Evolutionary conservation across 2,888 invertebrate species (phyloP).

Genomic region (Bhutanitis thaidina): DNA sequence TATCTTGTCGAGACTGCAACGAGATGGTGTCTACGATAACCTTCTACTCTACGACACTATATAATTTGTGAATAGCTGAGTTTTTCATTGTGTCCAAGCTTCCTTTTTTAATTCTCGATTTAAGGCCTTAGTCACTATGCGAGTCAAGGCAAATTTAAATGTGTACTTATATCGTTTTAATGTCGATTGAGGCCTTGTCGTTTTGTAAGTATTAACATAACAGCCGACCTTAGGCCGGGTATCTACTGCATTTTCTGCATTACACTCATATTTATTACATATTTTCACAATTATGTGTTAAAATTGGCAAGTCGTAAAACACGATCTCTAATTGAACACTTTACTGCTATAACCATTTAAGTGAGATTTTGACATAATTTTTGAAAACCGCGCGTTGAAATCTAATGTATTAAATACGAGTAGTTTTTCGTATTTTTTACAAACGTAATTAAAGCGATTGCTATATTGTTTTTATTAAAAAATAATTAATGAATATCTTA

Average conservation of each 20-base stretch:
- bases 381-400: background rate
- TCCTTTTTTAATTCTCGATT: conserved; percentile 50
- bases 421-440: no score
- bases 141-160: conserved; percentile 64
- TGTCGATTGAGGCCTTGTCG: conserved; percentile 59
- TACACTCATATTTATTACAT: background rate
- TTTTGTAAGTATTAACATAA: conserved; percentile 60
- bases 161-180: conserved; percentile 47
- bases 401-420: conserved; percentile 4
- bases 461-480: no score
- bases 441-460: no score
- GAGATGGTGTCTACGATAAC: conserved; percentile 18
- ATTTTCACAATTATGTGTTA: conserved; percentile 1
- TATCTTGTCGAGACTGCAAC: conserved; percentile 1
- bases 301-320: background rate
- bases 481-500: no score
- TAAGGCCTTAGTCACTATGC: conserved; percentile 44
- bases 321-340: background rate
- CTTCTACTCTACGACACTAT: conserved; percentile 28
- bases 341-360: background rate
- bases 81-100: conserved; percentile 50
- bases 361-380: background rate
- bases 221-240: conserved; percentile 40
- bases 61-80: conserved; percentile 50
- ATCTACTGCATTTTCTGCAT: conserved; percentile 8